Evolutionary conservation across 2,797 vertebrate genomes (phyloP).

Genomic region (Tadarida brasiliensis): DNA sequence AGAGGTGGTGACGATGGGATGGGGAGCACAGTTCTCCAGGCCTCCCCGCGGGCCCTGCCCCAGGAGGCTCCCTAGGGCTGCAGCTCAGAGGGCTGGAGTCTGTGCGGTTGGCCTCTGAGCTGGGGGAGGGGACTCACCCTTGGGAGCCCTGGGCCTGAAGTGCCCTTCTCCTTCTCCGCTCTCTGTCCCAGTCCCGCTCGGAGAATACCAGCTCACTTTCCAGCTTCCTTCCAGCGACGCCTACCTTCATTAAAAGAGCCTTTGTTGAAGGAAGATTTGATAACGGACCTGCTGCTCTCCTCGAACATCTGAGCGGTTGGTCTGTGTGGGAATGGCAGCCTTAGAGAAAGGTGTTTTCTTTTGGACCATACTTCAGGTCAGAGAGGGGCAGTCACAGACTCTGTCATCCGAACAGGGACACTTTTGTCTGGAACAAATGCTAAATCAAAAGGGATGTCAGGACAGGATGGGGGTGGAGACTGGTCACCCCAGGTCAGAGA

Average conservation of each 20-base stretch:
- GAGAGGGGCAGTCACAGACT: background rate
- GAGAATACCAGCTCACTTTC: background rate
- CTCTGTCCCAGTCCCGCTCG: background rate
- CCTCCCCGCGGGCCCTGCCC: background rate
- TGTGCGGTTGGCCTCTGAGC: background rate
- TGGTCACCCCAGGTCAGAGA: background rate
- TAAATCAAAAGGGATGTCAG: background rate
- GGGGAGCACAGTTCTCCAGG: background rate
- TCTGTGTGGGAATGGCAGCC: accelerated
- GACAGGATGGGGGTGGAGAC: background rate
- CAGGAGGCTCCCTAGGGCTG: background rate
- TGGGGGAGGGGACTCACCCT: background rate
- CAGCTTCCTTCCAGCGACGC: background rate
- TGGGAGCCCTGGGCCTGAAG: background rate
- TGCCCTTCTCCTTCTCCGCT: background rate
- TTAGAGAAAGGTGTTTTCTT: background rate
- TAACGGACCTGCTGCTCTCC: background rate
- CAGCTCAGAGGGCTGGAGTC: background rate
- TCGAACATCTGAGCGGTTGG: background rate
- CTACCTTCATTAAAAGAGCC: background rate
- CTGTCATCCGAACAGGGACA: background rate
- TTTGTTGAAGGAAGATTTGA: background rate
- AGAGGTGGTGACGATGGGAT: accelerated
- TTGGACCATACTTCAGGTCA: background rate
- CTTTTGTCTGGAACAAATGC: background rate